Conservation (phyloP, 2,113 vertebrate species). For the Globicephala melas region DNA sequence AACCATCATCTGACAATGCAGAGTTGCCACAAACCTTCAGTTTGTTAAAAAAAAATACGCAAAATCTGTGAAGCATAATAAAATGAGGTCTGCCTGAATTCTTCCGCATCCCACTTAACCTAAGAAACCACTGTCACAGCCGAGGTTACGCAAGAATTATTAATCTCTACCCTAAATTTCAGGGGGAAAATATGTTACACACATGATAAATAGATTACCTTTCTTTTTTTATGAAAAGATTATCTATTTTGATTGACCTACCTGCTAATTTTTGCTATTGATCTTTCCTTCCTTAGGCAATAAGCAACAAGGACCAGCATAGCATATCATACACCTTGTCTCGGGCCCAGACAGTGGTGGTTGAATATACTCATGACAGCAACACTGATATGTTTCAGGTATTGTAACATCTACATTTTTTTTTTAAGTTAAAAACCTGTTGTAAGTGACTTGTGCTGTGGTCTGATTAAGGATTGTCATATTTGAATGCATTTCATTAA, state of each 20-base stretch:
- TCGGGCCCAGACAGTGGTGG: conserved; percentile 97
- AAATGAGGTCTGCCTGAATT: not conserved
- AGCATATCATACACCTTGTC: conserved; percentile 99
- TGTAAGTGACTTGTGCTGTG: not conserved
- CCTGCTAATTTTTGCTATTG: conserved; percentile 46
- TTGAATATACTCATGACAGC: conserved; percentile 98
- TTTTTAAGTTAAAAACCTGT: not conserved
- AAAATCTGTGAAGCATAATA: not conserved
- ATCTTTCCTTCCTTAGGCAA: conserved; percentile 86
- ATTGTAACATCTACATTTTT: conserved; percentile 52
- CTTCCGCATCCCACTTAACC: not conserved
- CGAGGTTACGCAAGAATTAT: not conserved
- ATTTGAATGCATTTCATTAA: conserved; percentile 39
- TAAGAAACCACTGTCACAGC: not conserved
- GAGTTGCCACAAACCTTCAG: not conserved
- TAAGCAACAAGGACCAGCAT: conserved; percentile 99
- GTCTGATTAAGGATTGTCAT: not conserved
- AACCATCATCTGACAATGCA: not conserved
- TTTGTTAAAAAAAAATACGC: not conserved
- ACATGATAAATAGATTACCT: not conserved
- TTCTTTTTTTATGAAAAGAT: not conserved
- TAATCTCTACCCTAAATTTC: conserved; percentile 1
- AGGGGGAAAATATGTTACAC: not conserved
- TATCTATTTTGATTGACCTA: not conserved
- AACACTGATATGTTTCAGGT: conserved; percentile 98